Evolutionary conservation across 1,140 invertebrate species (phyloP), one percentile per base, ranked within the genome.

Genomic region (Lordiphosa stackelbergi): DNA sequence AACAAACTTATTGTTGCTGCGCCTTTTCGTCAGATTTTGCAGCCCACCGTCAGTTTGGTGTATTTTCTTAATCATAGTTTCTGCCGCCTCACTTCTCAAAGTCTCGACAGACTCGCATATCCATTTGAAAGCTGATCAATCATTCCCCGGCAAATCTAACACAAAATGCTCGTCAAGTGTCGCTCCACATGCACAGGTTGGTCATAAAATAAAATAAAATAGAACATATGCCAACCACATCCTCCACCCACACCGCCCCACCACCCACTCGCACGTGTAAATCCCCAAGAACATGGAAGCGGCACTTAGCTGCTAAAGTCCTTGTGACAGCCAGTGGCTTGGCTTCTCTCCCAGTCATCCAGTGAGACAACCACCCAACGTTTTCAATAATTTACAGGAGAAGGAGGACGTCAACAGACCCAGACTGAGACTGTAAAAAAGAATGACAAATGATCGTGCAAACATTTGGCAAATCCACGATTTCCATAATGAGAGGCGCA

Each of bases 391-490:
- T 78, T 78, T 78, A 24, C n/a, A 52, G 31, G 49, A 46, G 46
- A 38, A 49, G 35, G 43, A 13, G 8, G 11, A 64, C 41, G 52
- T 31, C 49, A 58, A 28, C 51, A 57, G 42, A 12, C 54, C 42
- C 63, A 71, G 73, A 69, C 56, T 51, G 56, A 59, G 71, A 57
- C 74, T 69, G 70, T 81, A 74, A 79, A 79, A 79, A 74, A 66
- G 75, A 73, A 81, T 81, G 77, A 81, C 77, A 81, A 81, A 81
- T 81, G 77, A 81, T 83, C 77, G 77, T 69, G 78, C 77, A 84
- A 84, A 75, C 77, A 83, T 83, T 83, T 83, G 78, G 58, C 69
- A 83, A 83, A 83, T 83, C 78, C 77, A 69, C 77, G 78, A 83
- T 83, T 83, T 83, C 78, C 77, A 83, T 83, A 83, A 83, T 83